Evolutionary conservation across 2,113 vertebrate species (phyloP).

Genomic region (Vicugna pacos): DNA sequence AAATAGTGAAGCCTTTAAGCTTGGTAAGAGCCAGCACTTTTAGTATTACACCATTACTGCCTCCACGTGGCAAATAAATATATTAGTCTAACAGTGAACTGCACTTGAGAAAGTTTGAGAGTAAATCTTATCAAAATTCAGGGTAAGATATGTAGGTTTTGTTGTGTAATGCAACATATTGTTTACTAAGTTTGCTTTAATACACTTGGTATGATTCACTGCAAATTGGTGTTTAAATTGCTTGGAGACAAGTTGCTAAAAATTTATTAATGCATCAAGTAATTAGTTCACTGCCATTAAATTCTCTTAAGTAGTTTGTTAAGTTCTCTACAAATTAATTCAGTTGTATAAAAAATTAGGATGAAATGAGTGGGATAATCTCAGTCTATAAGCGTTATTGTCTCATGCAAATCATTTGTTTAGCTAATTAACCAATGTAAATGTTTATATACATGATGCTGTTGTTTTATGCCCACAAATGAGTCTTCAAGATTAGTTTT

Average conservation of each 20-base stretch:
- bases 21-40: background rate
- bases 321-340: slow-evolving; percentile 36
- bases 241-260: slow-evolving; percentile 49
- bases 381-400: background rate
- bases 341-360: slow-evolving; percentile 35
- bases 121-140: slow-evolving; percentile 30
- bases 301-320: background rate
- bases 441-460: background rate
- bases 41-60: background rate
- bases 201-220: slow-evolving; percentile 26
- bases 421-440: background rate
- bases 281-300: slow-evolving; percentile 54
- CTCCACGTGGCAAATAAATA: slow-evolving; percentile 28
- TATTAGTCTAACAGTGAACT: background rate
- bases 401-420: slow-evolving; percentile 14
- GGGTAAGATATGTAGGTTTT: background rate
- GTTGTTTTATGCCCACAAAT: background rate
- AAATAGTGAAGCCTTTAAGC: background rate
- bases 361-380: background rate
- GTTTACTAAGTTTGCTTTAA: slow-evolving; percentile 53
- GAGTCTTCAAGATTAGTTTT: slow-evolving; percentile 2
- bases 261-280: slow-evolving; percentile 42
- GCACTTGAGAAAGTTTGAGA: background rate
- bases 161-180: background rate
- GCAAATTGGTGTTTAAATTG: slow-evolving; percentile 26